Percentiles rank a stretch among this genome's conserved stretches.
These are phyloP conservation scores for Aurelia coerulea DNA, from an alignment of 30 jellyfish, hydroid and myxozoan genomes.

Conservation along the genomic window DNA sequence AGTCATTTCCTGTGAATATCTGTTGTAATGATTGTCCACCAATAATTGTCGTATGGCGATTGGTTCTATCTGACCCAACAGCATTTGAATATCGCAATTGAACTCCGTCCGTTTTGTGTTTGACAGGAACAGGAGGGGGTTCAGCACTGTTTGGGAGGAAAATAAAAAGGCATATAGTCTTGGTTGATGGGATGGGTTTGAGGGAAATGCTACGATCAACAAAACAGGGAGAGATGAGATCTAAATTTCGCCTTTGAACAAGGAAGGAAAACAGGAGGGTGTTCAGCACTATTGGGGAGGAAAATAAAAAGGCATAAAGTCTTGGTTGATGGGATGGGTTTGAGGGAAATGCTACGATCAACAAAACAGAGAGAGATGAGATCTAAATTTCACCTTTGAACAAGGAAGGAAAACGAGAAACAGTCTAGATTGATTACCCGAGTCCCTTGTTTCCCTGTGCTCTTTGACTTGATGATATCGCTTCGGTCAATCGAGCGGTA, in stretches of 20 bases:
- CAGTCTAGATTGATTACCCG: too few species aligned
- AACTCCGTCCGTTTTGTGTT: conserved; percentile 42
- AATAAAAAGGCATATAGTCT: background rate
- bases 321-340: background rate
- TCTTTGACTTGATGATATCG: too few species aligned
- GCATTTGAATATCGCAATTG: conserved; percentile 10
- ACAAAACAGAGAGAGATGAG: too few species aligned
- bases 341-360: background rate
- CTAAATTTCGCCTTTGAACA: too few species aligned
- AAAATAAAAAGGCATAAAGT: background rate
- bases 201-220: background rate
- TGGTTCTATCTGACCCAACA: conserved; percentile 29
- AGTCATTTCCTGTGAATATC: conserved; percentile 25
- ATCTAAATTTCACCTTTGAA: too few species aligned
- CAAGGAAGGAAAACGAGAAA: background rate
- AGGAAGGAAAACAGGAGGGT: conserved; percentile 24
- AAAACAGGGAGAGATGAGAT: too few species aligned
- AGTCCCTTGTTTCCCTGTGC: too few species aligned
- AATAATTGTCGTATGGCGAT: conserved; percentile 74
- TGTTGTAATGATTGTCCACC: conserved; percentile 70
- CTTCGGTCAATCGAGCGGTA: too few species aligned
- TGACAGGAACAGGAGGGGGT: conserved; percentile 58
- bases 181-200: background rate
- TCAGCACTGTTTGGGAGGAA: background rate
- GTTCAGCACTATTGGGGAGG: conserved; percentile 4